Percentiles rank a stretch among this genome's conserved stretches.
These are phyloP conservation scores for Raillietiella orientalis DNA, from an alignment of 2,888 invertebrate genomes.

Conservation along the genomic window DNA sequence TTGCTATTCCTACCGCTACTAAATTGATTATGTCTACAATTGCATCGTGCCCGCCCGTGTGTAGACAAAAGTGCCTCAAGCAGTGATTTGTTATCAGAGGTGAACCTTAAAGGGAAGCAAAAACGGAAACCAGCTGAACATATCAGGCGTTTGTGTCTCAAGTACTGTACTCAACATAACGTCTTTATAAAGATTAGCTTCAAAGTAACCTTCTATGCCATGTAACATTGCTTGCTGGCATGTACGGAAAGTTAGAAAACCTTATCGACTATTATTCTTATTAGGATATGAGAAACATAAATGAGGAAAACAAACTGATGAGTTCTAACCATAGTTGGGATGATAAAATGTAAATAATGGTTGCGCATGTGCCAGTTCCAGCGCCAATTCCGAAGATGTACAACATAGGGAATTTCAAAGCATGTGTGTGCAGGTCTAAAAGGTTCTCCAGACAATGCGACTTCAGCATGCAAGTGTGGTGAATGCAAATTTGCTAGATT, in stretches of 20 bases:
- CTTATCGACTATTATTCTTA: conserved; percentile 40
- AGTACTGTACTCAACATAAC: conserved; percentile 67
- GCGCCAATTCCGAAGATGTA: conserved; percentile 57
- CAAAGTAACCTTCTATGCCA: conserved; percentile 88
- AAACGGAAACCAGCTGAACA: conserved; percentile 97
- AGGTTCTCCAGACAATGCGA: conserved; percentile 13
- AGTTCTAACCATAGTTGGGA: conserved; percentile 33
- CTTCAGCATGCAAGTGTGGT: conserved; percentile 47
- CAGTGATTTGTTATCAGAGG: too few species aligned
- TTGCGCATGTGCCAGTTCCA: conserved; percentile 35
- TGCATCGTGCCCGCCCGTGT: too few species aligned
- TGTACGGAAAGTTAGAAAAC: conserved; percentile 28
- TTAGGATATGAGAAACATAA: conserved; percentile 1
- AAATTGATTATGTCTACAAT: too few species aligned
- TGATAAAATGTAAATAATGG: conserved; percentile 59
- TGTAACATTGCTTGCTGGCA: conserved; percentile 46
- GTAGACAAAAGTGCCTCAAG: too few species aligned
- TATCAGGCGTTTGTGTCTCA: conserved; percentile 48
- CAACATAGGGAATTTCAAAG: conserved; percentile 66
- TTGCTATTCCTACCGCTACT: too few species aligned
- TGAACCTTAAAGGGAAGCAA: conserved; percentile 66
- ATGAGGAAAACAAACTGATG: conserved; percentile 1
- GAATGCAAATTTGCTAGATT: conserved; percentile 78
- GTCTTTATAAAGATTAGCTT: conserved; percentile 49
- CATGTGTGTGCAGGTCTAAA: conserved; percentile 12